Base-by-base conservation (phyloP, 2,888 invertebrate genomes). In the Brenthis daphne region DNA sequence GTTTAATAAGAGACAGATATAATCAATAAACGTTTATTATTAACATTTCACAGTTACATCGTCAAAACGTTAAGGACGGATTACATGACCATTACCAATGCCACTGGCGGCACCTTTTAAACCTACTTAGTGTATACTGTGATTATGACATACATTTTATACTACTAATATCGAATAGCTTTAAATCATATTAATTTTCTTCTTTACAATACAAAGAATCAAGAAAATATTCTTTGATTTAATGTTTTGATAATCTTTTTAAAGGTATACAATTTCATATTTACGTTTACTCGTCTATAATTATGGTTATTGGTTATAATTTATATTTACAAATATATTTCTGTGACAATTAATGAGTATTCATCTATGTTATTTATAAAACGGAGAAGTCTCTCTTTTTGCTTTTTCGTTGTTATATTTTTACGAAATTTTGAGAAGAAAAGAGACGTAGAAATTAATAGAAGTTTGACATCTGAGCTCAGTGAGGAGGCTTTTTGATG, bases 311-410 rank as follows among this genome's bases (percentile, higher is more conserved):
- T 64, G 57, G 66, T 75, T 71, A 78, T 81, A 79, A 80, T 80
- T 85, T 82, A 83, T 87, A 88, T 88, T 86, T 88, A 88, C 88
- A 88, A 79, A 78, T 79, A 78, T 77, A 77, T 76, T 76, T 78
- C 75, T 77, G 75, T 77, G 81, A 81, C 75, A 74, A 75, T 79
- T 77, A 79, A 79, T 85, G 85, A 83, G 82, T 85, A 87, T 81
- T 79, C 81, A 82, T 64, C 56, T 70, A 60, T 63, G 56, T 69
- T 64, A 64, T 54, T 58, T 65, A 50, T 57, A 29, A 61, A 48
- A 13, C 29, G 33, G 16, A 48, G 58, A 51, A 29, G 29, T 47
- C 47, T 64, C 20, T 54, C 11, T 47, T 33, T 37, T 56, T 57
- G 14, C 14, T n/a, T 4, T 64, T 24, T 43, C 37, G 37, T 43